phyloP scores from a whole-genome alignment of 1,140 invertebrate genomes.

The Bombyx mandarina region DNA sequence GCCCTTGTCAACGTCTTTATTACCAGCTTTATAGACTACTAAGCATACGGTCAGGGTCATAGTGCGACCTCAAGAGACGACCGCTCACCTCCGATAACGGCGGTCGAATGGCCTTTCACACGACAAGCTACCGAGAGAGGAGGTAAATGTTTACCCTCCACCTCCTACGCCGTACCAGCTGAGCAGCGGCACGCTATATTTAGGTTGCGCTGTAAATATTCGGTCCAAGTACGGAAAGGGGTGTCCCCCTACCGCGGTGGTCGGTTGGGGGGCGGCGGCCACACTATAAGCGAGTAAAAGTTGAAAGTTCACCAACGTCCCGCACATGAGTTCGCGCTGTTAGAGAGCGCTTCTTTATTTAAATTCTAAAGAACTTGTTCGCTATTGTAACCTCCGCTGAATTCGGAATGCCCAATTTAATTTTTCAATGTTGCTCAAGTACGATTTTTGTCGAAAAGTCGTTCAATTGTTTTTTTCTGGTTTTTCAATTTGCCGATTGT shows the following conservation, averaged over 20 bases:
- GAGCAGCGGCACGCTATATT: constrained; percentile 67
- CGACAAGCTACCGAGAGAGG: constrained; percentile 15
- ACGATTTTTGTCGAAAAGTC: constrained; percentile 23
- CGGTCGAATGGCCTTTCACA: constrained; percentile 48
- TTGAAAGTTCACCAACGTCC: constrained; percentile 66
- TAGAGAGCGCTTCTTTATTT: constrained; percentile 65
- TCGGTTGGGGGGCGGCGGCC: constrained; percentile 19
- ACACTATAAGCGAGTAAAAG: constrained; percentile 58
- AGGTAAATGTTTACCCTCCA: constrained; percentile 53
- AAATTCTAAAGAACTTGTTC: constrained; percentile 63
- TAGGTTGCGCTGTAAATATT: constrained; percentile 69
- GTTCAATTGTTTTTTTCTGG: constrained; percentile 24
- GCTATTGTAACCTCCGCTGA: constrained; percentile 45
- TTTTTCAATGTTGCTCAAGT: constrained; percentile 35
- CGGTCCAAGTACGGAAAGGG: constrained; percentile 61
- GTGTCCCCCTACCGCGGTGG: constrained; percentile 16
- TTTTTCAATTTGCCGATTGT: constrained; percentile 23
- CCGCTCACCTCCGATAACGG: constrained; percentile 43
- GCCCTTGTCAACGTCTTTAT: constrained; percentile 52
- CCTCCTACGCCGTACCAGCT: constrained; percentile 53
- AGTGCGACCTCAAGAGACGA: constrained; percentile 31
- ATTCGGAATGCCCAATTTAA: constrained; percentile 47
- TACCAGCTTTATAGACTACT: constrained; percentile 40
- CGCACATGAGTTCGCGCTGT: constrained; percentile 53
- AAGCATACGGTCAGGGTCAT: constrained; percentile 56